Evolutionary conservation across 2,113 vertebrate species (phyloP).

Genomic region (Thryonomys swinderianus): DNA sequence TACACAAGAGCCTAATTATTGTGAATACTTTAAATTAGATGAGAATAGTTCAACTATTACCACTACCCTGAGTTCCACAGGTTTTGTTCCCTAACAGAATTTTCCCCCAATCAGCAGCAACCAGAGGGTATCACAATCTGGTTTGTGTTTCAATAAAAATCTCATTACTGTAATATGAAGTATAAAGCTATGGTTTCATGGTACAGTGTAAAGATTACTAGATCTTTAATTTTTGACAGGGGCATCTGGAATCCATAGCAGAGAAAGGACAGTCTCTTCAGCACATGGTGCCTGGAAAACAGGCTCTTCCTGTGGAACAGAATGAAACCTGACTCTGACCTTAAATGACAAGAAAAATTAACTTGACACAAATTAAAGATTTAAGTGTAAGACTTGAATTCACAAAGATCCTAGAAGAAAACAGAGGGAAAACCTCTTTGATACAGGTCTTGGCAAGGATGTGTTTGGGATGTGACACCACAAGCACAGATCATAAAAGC

Average conservation of each 20-base stretch:
- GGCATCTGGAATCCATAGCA: background rate
- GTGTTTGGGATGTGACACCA: background rate
- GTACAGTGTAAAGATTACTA: background rate
- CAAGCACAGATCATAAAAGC: background rate
- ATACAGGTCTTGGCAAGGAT: background rate
- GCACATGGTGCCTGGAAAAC: background rate
- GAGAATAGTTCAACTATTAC: background rate
- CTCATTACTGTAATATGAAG: conserved; percentile 32
- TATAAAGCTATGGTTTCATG: conserved; percentile 47
- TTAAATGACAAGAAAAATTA: background rate
- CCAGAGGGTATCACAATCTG: background rate
- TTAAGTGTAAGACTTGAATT: background rate
- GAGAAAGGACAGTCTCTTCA: background rate
- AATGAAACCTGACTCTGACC: background rate
- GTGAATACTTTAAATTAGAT: conserved; percentile 52
- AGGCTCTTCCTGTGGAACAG: background rate
- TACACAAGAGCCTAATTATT: conserved; percentile 67
- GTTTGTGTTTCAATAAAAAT: background rate
- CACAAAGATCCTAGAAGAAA: background rate
- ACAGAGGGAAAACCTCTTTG: background rate
- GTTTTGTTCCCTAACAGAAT: background rate
- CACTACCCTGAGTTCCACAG: background rate
- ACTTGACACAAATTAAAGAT: background rate
- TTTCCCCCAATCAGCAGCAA: background rate
- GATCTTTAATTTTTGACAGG: background rate